These are phyloP conservation scores for Archilochus colubris DNA, from an alignment of 2,113 vertebrate species.

Conservation along the genomic window DNA sequence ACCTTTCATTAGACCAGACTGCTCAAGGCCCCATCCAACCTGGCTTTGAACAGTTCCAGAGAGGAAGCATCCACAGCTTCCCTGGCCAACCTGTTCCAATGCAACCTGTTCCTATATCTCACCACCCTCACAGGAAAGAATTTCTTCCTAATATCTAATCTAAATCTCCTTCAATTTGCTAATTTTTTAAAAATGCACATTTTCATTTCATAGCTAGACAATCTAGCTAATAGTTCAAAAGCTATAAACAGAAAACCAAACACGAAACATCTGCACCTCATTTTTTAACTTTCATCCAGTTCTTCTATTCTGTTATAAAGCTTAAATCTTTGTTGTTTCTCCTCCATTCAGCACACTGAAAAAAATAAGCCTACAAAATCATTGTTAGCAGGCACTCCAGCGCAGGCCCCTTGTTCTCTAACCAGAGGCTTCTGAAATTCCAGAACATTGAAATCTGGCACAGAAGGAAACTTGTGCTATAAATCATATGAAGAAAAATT, in stretches of 20 bases:
- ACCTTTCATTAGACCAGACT: no score
- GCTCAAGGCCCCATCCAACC: no score
- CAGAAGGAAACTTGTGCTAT: not conserved
- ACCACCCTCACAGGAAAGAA: no score
- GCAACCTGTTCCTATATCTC: no score
- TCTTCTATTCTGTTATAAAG: not conserved
- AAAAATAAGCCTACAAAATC: not conserved
- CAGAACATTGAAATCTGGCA: not conserved
- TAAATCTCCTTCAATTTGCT: no score
- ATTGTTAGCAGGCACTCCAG: not conserved
- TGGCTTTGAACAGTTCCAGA: no score
- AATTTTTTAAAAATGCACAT: no score
- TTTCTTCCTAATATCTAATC: no score
- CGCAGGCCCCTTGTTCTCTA: not conserved
- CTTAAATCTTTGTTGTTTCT: not conserved
- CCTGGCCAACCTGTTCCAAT: no score
- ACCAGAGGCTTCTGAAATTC: not conserved
- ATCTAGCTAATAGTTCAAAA: not conserved
- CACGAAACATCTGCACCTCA: not conserved
- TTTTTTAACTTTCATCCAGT: not conserved
- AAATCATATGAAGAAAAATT: not conserved
- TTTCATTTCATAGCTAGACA: not conserved
- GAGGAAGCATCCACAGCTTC: no score
- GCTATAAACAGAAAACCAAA: not conserved
- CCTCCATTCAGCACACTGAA: not conserved